Conservation (phyloP, 2,888 invertebrate genomes). For the Nemoura dubitans region DNA sequence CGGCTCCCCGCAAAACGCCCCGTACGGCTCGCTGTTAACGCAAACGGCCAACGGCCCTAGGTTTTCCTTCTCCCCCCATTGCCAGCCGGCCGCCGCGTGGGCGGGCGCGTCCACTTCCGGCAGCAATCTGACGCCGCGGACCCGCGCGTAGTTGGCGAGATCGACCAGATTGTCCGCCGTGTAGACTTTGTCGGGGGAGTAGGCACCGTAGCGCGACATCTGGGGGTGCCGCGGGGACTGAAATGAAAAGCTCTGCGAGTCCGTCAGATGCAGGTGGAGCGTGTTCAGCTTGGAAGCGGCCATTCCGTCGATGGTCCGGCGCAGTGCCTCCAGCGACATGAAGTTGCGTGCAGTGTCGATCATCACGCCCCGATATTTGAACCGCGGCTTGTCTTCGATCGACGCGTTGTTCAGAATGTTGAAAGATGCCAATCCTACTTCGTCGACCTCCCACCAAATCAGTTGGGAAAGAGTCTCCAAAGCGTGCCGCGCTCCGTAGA, state of each 20-base stretch:
- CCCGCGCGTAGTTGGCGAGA: slow-evolving; percentile 61
- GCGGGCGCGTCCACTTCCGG: slow-evolving; percentile 58
- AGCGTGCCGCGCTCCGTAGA: slow-evolving; percentile 54
- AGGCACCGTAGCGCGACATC: slow-evolving; percentile 58
- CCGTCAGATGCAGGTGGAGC: slow-evolving; percentile 61
- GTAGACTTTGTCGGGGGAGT: slow-evolving; percentile 61
- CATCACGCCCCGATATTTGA: slow-evolving; percentile 63
- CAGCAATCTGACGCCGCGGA: slow-evolving; percentile 60
- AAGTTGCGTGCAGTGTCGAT: slow-evolving; percentile 70
- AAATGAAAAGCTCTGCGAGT: slow-evolving; percentile 65
- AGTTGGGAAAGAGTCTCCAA: slow-evolving; percentile 54
- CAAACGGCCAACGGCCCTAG: slow-evolving; percentile 56
- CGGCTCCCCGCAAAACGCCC: slow-evolving; percentile 56
- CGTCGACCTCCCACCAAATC: slow-evolving; percentile 73
- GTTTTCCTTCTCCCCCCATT: slow-evolving; percentile 52
- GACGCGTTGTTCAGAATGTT: slow-evolving; percentile 46
- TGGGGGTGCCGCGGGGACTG: slow-evolving; percentile 57
- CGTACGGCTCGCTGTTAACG: slow-evolving; percentile 54
- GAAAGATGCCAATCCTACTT: background rate
- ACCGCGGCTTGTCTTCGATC: slow-evolving; percentile 63
- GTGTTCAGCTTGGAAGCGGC: slow-evolving; percentile 64
- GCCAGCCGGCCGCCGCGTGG: slow-evolving; percentile 56
- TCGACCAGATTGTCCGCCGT: slow-evolving; percentile 54
- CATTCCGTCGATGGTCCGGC: slow-evolving; percentile 62
- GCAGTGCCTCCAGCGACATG: slow-evolving; percentile 59